These are phyloP conservation scores for Prenolepis imparis DNA, from an alignment of 2,888 invertebrate species.

Conservation along the genomic window DNA sequence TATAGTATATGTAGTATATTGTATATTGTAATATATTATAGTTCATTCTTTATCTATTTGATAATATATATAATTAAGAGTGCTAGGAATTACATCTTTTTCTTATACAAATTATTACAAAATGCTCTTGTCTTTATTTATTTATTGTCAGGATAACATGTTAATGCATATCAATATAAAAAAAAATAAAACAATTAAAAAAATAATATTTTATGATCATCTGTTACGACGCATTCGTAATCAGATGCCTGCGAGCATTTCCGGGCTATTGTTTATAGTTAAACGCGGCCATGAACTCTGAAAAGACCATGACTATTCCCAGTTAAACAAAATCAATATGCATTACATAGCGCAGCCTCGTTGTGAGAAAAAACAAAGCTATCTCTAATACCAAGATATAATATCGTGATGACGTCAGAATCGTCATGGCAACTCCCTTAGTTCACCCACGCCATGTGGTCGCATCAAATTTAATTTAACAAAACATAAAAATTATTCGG, in stretches of 20 bases:
- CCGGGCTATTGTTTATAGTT: neutral
- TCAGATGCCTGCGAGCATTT: neutral
- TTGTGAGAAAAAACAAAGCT: conserved; percentile 41
- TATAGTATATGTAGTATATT: too few relatives aligned
- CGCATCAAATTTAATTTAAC: conserved; percentile 6
- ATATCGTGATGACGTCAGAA: conserved; percentile 70
- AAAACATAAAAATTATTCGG: conserved; percentile 1
- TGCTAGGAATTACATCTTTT: neutral
- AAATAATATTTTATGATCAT: neutral
- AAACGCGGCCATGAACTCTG: conserved; percentile 16
- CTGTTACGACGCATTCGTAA: neutral
- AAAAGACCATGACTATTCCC: conserved; percentile 17
- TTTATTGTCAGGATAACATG: neutral
- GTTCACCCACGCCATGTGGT: conserved; percentile 8
- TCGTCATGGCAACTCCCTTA: conserved; percentile 75
- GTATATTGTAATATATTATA: too few relatives aligned
- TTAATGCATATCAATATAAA: neutral
- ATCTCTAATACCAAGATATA: conserved; percentile 33
- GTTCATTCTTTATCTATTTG: neutral
- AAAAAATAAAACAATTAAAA: too few relatives aligned
- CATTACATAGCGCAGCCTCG: conserved; percentile 18
- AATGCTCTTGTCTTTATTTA: neutral
- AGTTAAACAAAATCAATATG: conserved; percentile 43
- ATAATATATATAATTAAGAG: neutral
- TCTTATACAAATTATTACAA: neutral